A percentile compares a stretch with the other conserved stretches of the same genome.
These are phyloP conservation scores for Calameuta pallipes DNA, from an alignment of 2,888 invertebrate species.

Conservation along the genomic window DNA sequence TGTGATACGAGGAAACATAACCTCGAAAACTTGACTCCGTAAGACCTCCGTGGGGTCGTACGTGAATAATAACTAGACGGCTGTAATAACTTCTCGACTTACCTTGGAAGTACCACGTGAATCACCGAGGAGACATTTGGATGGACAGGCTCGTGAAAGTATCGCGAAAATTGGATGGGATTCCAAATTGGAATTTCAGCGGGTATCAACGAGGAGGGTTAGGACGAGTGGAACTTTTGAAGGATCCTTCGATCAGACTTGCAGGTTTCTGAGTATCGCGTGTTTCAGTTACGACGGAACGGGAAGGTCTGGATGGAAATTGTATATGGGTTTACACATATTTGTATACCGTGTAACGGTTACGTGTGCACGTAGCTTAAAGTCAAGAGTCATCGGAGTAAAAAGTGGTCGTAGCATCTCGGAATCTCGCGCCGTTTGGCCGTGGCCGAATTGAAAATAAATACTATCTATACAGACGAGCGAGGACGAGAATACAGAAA, in stretches of 20 bases:
- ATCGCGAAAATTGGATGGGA: neutral
- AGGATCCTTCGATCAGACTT: neutral
- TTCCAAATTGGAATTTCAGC: neutral
- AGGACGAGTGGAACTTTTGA: neutral
- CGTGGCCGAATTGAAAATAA: slow-evolving; percentile 64
- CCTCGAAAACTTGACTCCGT: neutral
- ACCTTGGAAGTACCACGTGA: neutral
- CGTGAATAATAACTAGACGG: neutral
- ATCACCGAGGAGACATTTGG: neutral
- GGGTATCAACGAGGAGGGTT: neutral
- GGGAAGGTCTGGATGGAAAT: neutral
- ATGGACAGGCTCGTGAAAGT: neutral
- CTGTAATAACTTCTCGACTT: neutral
- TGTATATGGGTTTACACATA: neutral
- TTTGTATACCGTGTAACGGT: neutral
- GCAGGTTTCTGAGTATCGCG: neutral
- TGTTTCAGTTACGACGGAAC: neutral
- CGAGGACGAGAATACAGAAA: slow-evolving; percentile 30
- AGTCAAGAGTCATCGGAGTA: neutral
- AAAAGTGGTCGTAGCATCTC: neutral
- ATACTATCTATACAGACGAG: slow-evolving; percentile 38
- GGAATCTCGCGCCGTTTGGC: slow-evolving; percentile 43
- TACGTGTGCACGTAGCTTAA: neutral
- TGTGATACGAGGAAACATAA: neutral
- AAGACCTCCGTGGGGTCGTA: neutral